Percentiles rank a stretch among this genome's conserved stretches.
phyloP scores from a whole-genome alignment of 2,888 invertebrate genomes.

The Craniophora ligustri region DNA sequence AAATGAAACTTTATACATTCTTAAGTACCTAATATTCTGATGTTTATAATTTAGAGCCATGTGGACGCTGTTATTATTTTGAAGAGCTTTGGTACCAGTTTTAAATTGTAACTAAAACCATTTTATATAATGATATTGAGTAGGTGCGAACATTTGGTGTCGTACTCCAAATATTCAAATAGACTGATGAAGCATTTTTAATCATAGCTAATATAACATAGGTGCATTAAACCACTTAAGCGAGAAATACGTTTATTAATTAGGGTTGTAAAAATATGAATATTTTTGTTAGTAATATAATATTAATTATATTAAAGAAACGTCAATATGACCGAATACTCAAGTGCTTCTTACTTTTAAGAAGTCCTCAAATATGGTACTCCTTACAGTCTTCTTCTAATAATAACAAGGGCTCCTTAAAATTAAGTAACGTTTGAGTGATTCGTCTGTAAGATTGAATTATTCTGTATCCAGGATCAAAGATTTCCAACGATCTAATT shows the following conservation, averaged over 20 bases:
- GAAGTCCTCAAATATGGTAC: too few relatives aligned
- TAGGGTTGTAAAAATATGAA: conserved; percentile 4
- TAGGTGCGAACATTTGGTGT: background rate
- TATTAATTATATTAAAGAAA: conserved; percentile 1
- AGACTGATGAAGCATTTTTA: too few relatives aligned
- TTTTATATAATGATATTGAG: background rate
- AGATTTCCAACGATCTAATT: conserved; percentile 58
- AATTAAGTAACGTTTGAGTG: too few relatives aligned
- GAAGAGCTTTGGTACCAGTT: background rate
- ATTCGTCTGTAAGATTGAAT: conserved; percentile 35
- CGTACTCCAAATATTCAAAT: too few relatives aligned
- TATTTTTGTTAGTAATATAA: background rate
- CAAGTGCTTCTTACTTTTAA: too few relatives aligned
- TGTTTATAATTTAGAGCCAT: background rate
- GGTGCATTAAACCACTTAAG: background rate
- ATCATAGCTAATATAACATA: background rate
- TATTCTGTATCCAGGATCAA: conserved; percentile 70
- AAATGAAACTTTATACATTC: background rate
- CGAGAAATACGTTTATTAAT: background rate
- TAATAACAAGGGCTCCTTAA: too few relatives aligned
- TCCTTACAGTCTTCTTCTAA: too few relatives aligned
- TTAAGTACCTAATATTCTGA: too few relatives aligned
- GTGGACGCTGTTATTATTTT: background rate
- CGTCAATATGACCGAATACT: too few relatives aligned
- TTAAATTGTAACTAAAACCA: background rate